Base-by-base conservation (phyloP, 2,797 vertebrate genomes). In the Meriones psammophilus region DNA sequence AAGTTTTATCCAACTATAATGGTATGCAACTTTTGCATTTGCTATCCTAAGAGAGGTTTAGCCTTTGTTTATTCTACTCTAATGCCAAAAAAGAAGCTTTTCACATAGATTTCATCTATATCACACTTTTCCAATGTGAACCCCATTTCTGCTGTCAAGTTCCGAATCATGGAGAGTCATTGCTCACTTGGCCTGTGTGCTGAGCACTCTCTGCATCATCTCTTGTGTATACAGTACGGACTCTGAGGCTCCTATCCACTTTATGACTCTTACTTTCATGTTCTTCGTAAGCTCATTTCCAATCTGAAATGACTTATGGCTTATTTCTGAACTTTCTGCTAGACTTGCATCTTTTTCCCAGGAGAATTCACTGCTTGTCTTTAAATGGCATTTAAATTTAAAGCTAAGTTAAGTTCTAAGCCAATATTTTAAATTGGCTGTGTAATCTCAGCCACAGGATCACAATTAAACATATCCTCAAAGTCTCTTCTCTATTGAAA, bases 331-430 rank as follows among this genome's bases (percentile, higher is more conserved):
- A 33, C 36, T 86, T 94, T 88, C 20, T 46, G 68, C 36, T n/a
- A 28, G 8, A 22, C 26, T 13, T 46, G 24, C 10, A 1, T 87
- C 36, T 24, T 89, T 73, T 46, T 68, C 78, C 33, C 56, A 60
- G 33, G 36, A 71, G 68, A 46, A n/a, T 56, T 68, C 14, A 24
- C 56, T 36, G 68, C 78, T 30, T 88, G 64, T 78, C 39, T 39
- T 68, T 54, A 93, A 95, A 66, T 81, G 30, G 17, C 24, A 74
- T 46, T 83, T 18, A 42, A 86, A 77, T 77, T 66, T 81, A 92
- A 60, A 60, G 71, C 33, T 58, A 15, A 42, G 42, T 5, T 26
- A 39, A 76, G 17, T 22, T 20, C 42, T 28, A 77, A 77, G 36
- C 17, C 69, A 50, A 13, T 64, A 30, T 91, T 88, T 79, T 68